A percentile compares a stretch with the other conserved stretches of the same genome.
Evolutionary conservation across 2,888 invertebrate species (phyloP).

Genomic region (Oscheius sp.): DNA sequence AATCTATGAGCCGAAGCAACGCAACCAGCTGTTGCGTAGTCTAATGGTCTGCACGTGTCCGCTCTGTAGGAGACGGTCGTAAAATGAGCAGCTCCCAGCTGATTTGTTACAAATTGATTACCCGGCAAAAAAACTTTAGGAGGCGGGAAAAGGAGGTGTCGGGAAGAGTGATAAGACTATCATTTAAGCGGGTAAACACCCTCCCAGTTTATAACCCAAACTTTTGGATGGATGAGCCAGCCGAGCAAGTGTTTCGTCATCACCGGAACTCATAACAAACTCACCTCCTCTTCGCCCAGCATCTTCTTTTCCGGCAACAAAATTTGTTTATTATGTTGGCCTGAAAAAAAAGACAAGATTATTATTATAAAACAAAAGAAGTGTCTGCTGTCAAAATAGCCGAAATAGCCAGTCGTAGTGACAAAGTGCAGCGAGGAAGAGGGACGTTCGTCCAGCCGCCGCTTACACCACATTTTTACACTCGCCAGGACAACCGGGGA

Average conservation of each 20-base stretch:
- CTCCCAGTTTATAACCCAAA: too few relatives aligned
- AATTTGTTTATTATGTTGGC: too few relatives aligned
- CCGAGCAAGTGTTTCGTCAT: too few relatives aligned
- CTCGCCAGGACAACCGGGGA: constrained; percentile 1
- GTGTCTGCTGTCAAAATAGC: constrained; percentile 5
- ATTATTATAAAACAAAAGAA: too few relatives aligned
- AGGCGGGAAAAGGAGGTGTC: constrained; percentile 2
- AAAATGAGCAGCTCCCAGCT: background rate
- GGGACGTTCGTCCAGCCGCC: constrained; percentile 17
- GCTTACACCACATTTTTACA: constrained; percentile 20
- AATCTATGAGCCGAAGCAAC: background rate
- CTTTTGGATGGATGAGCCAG: too few relatives aligned
- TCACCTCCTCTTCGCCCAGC: too few relatives aligned
- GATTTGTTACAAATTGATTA: background rate
- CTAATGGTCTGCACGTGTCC: constrained; percentile 16
- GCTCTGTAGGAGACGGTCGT: background rate
- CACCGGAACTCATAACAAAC: too few relatives aligned
- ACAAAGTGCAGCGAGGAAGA: constrained; percentile 3
- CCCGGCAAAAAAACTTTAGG: constrained; percentile 2
- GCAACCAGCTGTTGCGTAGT: constrained; percentile 20
- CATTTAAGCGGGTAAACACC: too few relatives aligned
- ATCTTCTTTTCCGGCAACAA: too few relatives aligned
- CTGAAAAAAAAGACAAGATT: too few relatives aligned
- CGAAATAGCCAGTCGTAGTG: constrained; percentile 5
- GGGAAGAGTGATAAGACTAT: background rate